These are phyloP conservation scores for Danionella cerebrum DNA, from an alignment of 2,113 vertebrate species.

Conservation along the genomic window DNA sequence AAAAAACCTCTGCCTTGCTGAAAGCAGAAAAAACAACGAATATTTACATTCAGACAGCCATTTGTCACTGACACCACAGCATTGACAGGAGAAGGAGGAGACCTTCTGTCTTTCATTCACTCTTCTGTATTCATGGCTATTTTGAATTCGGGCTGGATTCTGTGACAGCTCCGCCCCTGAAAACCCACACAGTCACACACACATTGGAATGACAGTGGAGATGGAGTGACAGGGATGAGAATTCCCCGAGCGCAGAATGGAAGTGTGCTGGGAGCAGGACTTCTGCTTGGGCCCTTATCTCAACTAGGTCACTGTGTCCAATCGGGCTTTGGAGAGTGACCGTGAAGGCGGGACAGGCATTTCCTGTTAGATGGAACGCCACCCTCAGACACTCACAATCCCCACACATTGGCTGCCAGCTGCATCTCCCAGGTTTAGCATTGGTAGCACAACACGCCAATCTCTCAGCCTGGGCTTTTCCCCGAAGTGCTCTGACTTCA, in stretches of 20 bases:
- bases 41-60: conserved; percentile 19
- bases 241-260: conserved; percentile 45
- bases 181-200: conserved; percentile 20
- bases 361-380: conserved; percentile 53
- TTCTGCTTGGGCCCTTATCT: conserved; percentile 49
- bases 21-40: background rate
- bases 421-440: conserved; percentile 48
- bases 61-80: conserved; percentile 20
- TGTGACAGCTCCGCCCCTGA: conserved; percentile 29
- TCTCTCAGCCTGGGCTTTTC: conserved; percentile 40
- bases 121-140: background rate
- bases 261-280: conserved; percentile 19
- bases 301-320: conserved; percentile 62
- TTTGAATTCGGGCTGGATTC: background rate
- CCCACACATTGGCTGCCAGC: conserved; percentile 54
- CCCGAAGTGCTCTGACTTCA: conserved; percentile 52
- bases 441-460: conserved; percentile 61
- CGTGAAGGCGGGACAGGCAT: conserved; percentile 50
- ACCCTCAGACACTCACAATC: conserved; percentile 16
- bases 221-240: conserved; percentile 55
- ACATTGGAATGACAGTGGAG: conserved; percentile 23
- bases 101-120: background rate
- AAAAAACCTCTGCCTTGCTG: background rate
- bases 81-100: background rate
- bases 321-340: conserved; percentile 51